phyloP scores from a whole-genome alignment of 2,888 invertebrate species.

The Synergus itoensis region DNA sequence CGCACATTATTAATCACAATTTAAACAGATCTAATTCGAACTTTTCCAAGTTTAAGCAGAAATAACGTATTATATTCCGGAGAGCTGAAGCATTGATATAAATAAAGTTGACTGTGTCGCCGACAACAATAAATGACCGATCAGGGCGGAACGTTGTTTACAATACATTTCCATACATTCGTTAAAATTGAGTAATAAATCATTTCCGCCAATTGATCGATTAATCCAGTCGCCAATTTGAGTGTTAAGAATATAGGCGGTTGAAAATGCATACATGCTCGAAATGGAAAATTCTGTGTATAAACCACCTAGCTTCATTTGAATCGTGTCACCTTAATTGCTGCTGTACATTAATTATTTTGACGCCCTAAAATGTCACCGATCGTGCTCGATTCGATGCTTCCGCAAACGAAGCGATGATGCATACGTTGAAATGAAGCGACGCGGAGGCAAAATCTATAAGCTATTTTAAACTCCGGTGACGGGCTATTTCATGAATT shows the following conservation, averaged over 20 bases:
- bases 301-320: constrained; percentile 16
- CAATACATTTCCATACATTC: constrained; percentile 3
- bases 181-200: constrained; percentile 23
- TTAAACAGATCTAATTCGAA: background rate
- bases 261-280: background rate
- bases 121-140: background rate
- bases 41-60: background rate
- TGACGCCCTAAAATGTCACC: constrained; percentile 24
- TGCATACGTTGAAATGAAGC: constrained; percentile 4
- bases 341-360: constrained; percentile 35
- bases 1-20: background rate
- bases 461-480: constrained; percentile 20
- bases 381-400: constrained; percentile 17
- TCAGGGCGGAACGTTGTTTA: background rate
- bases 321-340: constrained; percentile 29
- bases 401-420: constrained; percentile 32
- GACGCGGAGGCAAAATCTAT: constrained; percentile 7
- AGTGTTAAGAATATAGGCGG: constrained; percentile 17
- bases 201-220: constrained; percentile 12
- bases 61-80: background rate
- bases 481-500: constrained; percentile 12
- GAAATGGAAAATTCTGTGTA: background rate
- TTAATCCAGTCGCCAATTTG: constrained; percentile 19
- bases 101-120: background rate
- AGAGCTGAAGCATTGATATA: background rate